A percentile compares a stretch with the other conserved stretches of the same genome.
These are phyloP conservation scores for Perca flavescens DNA, from an alignment of 2,113 vertebrate species.

Conservation along the genomic window DNA sequence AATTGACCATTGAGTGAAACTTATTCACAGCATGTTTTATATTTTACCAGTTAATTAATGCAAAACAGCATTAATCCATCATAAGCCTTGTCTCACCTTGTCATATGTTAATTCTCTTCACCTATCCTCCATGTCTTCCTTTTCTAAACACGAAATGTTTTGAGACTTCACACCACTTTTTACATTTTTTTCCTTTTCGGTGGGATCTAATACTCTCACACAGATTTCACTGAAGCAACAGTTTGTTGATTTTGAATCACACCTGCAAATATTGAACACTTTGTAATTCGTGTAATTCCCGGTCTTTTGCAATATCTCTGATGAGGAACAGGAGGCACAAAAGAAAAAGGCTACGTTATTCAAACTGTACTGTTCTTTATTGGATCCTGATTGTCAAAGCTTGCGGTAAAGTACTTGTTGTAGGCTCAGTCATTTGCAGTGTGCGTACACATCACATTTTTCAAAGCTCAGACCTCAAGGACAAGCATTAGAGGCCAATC, in stretches of 20 bases:
- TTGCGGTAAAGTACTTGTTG: constrained; percentile 18
- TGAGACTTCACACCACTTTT: neutral
- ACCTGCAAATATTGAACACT: constrained; percentile 59
- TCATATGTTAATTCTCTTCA: constrained; percentile 35
- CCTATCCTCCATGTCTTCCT: neutral
- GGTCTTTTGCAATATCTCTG: constrained; percentile 37
- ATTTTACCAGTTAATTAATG: constrained; percentile 74
- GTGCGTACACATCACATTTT: constrained; percentile 9
- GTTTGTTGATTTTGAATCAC: constrained; percentile 52
- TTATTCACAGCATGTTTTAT: constrained; percentile 73
- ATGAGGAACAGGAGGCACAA: constrained; percentile 15
- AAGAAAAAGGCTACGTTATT: constrained; percentile 2
- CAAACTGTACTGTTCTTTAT: constrained; percentile 15
- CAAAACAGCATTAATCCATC: constrained; percentile 76
- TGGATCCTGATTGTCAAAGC: neutral
- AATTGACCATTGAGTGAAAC: constrained; percentile 78
- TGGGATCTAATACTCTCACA: constrained; percentile 27
- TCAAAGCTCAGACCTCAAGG: constrained; percentile 51
- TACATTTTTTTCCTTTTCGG: constrained; percentile 30
- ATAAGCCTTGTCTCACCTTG: constrained; percentile 43
- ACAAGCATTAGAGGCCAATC: constrained; percentile 57
- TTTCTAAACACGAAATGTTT: neutral
- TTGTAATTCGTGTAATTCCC: constrained; percentile 47
- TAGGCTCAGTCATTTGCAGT: constrained; percentile 39
- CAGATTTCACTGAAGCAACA: constrained; percentile 38